A percentile compares a stretch with the other conserved stretches of the same genome.
Conservation (phyloP, 2,797 vertebrate genomes). For the Triplophysa bombifrons region DNA sequence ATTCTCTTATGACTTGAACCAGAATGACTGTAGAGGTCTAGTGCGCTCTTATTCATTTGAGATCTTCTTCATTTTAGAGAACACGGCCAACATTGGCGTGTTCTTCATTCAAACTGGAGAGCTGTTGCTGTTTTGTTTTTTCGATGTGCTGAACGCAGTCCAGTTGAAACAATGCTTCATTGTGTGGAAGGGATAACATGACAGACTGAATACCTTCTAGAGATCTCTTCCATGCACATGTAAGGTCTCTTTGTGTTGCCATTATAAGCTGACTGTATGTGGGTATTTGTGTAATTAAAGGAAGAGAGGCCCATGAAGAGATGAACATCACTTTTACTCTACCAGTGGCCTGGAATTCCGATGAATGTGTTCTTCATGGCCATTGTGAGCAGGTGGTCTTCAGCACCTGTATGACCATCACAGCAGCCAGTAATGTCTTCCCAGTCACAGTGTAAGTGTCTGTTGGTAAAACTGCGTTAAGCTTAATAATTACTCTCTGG, state of each 20-base stretch:
- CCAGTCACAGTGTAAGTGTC: conserved; percentile 95
- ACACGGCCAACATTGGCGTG: neutral
- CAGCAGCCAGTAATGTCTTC: conserved; percentile 86
- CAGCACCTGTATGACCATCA: conserved; percentile 95
- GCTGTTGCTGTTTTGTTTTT: neutral
- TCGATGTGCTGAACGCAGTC: conserved; percentile 12
- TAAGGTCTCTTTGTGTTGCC: conserved; percentile 20
- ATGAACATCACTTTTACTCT: conserved; percentile 97
- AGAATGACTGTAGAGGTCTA: too few species aligned
- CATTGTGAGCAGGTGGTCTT: conserved; percentile 98
- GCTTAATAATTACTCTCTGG: neutral
- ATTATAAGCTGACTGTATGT: conserved; percentile 14
- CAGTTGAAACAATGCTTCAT: conserved; percentile 47
- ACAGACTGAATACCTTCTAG: conserved; percentile 29
- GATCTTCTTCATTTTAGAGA: too few species aligned
- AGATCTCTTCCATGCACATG: conserved; percentile 28
- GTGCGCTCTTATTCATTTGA: too few species aligned
- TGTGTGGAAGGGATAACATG: conserved; percentile 37
- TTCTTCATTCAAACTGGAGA: neutral
- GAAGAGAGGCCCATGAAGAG: conserved; percentile 94
- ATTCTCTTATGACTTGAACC: too few species aligned
- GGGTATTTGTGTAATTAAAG: conserved; percentile 65
- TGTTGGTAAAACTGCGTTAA: neutral
- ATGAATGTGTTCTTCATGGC: conserved; percentile 93
- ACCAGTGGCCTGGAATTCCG: conserved; percentile 92